phyloP scores from a whole-genome alignment of 2,113 vertebrate genomes.

The Hymenochirus boettgeri region DNA sequence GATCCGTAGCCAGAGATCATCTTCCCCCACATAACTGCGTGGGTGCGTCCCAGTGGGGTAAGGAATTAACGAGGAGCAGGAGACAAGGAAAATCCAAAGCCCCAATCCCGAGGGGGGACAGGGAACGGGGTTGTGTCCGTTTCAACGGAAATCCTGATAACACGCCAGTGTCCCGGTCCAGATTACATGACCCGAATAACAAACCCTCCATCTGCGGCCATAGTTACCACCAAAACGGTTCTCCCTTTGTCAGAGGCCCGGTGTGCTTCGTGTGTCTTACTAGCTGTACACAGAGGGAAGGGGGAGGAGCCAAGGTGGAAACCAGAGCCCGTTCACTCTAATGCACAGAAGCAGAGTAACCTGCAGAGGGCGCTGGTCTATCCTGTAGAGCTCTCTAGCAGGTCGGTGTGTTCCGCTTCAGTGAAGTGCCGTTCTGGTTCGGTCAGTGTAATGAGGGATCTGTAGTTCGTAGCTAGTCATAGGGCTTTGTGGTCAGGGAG shows the following conservation, averaged over 20 bases:
- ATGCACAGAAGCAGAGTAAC: background rate
- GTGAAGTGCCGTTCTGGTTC: too few species aligned
- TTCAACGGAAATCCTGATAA: too few species aligned
- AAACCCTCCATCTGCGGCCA: background rate
- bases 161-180: too few species aligned
- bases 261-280: background rate
- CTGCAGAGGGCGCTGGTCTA: background rate
- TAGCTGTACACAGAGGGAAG: background rate
- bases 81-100: background rate
- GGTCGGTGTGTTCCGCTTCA: background rate
- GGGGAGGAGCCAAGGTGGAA: slow-evolving; percentile 23
- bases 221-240: background rate
- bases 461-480: too few species aligned
- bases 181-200: too few species aligned
- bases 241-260: slow-evolving; percentile 9
- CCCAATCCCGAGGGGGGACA: background rate
- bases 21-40: slow-evolving; percentile 40
- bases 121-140: too few species aligned
- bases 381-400: background rate
- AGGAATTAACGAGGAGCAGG: too few species aligned
- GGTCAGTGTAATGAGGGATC: too few species aligned
- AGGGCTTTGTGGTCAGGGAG: too few species aligned
- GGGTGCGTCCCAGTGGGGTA: slow-evolving; percentile 3
- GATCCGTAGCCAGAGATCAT: slow-evolving; percentile 37
- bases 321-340: slow-evolving; percentile 1